Evolutionary conservation across 2,797 vertebrate genomes (phyloP).

Genomic region (Centropyge bicolor): DNA sequence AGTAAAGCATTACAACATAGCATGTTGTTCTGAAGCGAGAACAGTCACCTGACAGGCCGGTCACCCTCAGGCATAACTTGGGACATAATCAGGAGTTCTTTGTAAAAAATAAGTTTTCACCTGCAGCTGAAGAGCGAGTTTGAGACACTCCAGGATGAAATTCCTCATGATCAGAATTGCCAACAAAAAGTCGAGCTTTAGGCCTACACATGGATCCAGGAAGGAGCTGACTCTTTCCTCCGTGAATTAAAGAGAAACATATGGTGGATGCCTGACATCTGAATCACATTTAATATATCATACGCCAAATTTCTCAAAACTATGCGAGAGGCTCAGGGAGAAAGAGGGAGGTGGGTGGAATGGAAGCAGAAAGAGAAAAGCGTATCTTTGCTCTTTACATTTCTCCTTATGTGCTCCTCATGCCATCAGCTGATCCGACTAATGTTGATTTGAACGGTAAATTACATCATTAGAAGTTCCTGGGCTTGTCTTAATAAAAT

Average conservation of each 20-base stretch:
- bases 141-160: slow-evolving; percentile 16
- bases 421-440: neutral
- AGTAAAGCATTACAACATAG: slow-evolving; percentile 42
- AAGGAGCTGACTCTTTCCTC: neutral
- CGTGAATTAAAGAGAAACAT: slow-evolving; percentile 47
- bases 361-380: slow-evolving; percentile 1
- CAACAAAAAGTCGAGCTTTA: neutral
- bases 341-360: neutral
- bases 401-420: neutral
- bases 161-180: slow-evolving; percentile 18
- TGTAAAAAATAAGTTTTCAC: neutral
- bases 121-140: slow-evolving; percentile 11
- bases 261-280: slow-evolving; percentile 49
- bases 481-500: neutral
- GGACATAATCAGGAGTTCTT: slow-evolving; percentile 48
- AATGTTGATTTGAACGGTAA: neutral
- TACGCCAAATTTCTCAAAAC: slow-evolving; percentile 20
- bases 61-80: slow-evolving; percentile 36
- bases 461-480: neutral
- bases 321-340: slow-evolving; percentile 28
- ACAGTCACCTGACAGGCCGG: slow-evolving; percentile 43
- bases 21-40: slow-evolving; percentile 27
- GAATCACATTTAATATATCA: slow-evolving; percentile 46
- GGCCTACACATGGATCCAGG: slow-evolving; percentile 14
- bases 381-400: slow-evolving; percentile 1